Evolutionary conservation across 2,888 invertebrate species (phyloP), one percentile per base, ranked within the genome.

Genomic region (Drosophila formosana): DNA sequence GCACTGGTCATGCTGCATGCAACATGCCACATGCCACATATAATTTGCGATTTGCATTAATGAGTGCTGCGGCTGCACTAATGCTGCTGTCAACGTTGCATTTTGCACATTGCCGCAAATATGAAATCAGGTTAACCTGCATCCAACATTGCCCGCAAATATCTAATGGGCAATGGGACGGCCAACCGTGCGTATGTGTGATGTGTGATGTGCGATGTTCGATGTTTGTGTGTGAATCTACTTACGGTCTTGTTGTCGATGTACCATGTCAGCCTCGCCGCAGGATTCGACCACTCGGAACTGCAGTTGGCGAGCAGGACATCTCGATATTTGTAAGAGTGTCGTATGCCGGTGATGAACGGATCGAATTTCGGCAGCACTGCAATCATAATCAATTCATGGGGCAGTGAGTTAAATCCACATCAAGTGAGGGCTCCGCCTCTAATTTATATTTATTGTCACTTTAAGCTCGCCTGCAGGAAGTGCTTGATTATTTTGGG

Each of bases 201-300:
- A 66, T 65, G 61, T 18, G 0, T 1, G 18, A 18, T 39, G 18
- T 9, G n/a, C n/a, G n/a, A n/a, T 65, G 61, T 18, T 18, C 18
- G 18, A 18, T 39, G 18, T 9, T 26, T 23, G 46, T 11, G 13
- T 49, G 56, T 23, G 26, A 61, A 64, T 46, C 18, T 75, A 90
- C 91, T 80, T 91, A 92, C 92, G 86, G 91, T 92, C 90, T 91
- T 91, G 79, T 91, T 91, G 89, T 93, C 92, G 77, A 92, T 92
- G 72, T 90, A 92, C 93, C 93, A 92, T 62, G 90, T 91, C 43
- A 92, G 89, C 65, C 87, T 88, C 58, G 93, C 90, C 65, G 91
- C 89, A 49, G 92, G 92, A 88, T 88, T 92, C 49, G 92, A 92
- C 91, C 91, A 91, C 62, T 93, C 92, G 25, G 92, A 91, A 66